Conservation (phyloP, 2,113 vertebrate genomes). For the Neomonachus schauinslandi region DNA sequence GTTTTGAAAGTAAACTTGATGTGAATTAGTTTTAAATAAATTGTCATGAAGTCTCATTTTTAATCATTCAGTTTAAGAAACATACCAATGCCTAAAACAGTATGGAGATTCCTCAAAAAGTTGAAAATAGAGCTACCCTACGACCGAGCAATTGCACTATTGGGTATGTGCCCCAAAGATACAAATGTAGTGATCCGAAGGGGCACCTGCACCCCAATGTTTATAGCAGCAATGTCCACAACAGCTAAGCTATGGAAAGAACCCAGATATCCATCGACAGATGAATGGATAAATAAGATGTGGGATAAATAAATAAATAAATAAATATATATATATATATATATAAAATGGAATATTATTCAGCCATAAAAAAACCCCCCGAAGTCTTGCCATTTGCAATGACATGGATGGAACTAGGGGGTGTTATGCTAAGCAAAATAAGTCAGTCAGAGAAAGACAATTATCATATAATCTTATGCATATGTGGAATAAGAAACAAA, state of each 20-base stretch:
- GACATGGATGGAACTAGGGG: not conserved
- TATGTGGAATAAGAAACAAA: not conserved
- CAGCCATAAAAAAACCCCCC: not conserved
- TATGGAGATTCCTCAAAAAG: not conserved
- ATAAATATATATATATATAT: too few relatives aligned
- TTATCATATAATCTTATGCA: not conserved
- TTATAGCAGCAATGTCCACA: not conserved
- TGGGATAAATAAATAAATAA: too few relatives aligned
- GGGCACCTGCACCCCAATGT: not conserved
- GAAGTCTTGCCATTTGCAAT: not conserved
- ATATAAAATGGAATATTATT: not conserved
- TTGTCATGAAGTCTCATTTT: not conserved
- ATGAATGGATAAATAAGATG: too few relatives aligned
- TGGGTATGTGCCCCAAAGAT: not conserved
- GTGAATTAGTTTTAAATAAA: constrained; percentile 1
- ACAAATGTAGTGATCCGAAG: not conserved
- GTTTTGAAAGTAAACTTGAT: not conserved
- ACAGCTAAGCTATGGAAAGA: not conserved
- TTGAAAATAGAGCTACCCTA: not conserved
- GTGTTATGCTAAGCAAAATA: not conserved
- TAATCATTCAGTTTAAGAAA: constrained; percentile 30
- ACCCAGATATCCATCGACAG: not conserved
- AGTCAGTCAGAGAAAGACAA: not conserved
- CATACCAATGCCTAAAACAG: not conserved
- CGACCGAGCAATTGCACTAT: not conserved